phyloP scores from a whole-genome alignment of 2,888 invertebrate genomes.

The Sepiola atlantica region DNA sequence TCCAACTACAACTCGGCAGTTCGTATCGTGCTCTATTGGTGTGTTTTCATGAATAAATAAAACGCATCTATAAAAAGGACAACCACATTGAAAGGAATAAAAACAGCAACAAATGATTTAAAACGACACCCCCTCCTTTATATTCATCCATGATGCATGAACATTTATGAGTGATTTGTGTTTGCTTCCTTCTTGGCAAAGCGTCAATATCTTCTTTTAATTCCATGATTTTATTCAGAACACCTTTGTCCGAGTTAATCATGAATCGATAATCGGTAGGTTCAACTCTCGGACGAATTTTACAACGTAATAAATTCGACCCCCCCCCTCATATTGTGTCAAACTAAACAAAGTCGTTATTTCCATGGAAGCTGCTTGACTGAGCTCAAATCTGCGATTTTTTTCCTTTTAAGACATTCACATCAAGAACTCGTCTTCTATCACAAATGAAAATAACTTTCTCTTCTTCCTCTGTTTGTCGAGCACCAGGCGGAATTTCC shows the following conservation, averaged over 20 bases:
- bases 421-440: too few species aligned
- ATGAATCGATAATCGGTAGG: background rate
- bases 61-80: background rate
- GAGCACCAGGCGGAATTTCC: too few species aligned
- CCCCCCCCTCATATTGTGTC: background rate
- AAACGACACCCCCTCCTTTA: background rate
- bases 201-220: background rate
- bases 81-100: background rate
- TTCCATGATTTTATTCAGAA: background rate
- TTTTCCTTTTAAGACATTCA: too few species aligned
- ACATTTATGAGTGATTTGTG: background rate
- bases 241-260: background rate
- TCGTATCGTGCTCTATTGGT: background rate
- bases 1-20: background rate
- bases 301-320: background rate
- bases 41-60: background rate
- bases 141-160: background rate
- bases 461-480: too few species aligned
- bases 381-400: too few species aligned
- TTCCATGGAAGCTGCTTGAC: too few species aligned
- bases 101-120: background rate
- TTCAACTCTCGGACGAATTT: background rate
- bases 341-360: background rate
- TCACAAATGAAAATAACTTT: too few species aligned
- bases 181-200: background rate